phyloP scores from a whole-genome alignment of 2,113 vertebrate species.

The Fulmarus glacialis region DNA sequence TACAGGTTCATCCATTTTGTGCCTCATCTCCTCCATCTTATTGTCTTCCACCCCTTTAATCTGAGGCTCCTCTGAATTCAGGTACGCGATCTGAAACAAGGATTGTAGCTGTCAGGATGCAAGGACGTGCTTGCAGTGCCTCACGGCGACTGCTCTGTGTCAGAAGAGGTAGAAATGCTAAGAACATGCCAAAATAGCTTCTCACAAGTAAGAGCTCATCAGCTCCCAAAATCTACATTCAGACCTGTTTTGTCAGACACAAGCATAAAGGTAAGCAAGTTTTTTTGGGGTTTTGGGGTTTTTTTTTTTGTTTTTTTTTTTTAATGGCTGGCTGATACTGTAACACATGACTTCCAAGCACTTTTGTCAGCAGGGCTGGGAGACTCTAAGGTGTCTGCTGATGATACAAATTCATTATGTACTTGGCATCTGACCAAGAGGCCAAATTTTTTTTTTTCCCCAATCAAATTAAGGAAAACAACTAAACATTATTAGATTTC shows the following conservation, averaged over 20 bases:
- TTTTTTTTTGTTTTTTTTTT: background rate
- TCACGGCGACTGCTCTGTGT: fast-evolving
- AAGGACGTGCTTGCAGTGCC: fast-evolving
- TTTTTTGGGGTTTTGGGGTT: too few relatives aligned
- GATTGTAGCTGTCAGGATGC: background rate
- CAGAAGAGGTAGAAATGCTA: background rate
- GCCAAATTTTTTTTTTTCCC: background rate
- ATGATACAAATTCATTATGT: background rate
- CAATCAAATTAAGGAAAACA: slow-evolving; percentile 48
- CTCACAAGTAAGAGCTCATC: background rate
- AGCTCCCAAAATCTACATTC: background rate
- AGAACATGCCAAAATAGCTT: background rate
- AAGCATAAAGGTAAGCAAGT: background rate
- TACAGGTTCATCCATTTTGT: background rate
- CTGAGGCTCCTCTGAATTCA: background rate
- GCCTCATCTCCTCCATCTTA: background rate
- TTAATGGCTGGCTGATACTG: background rate
- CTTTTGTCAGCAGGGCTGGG: background rate
- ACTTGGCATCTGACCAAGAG: slow-evolving; percentile 11
- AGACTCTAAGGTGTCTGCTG: background rate
- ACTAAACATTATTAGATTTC: slow-evolving; percentile 15
- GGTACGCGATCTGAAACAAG: background rate
- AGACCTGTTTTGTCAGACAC: background rate
- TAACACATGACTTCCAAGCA: background rate
- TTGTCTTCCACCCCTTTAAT: background rate